Conservation (phyloP, 2,797 vertebrate genomes). For the Eulemur coronatus region DNA sequence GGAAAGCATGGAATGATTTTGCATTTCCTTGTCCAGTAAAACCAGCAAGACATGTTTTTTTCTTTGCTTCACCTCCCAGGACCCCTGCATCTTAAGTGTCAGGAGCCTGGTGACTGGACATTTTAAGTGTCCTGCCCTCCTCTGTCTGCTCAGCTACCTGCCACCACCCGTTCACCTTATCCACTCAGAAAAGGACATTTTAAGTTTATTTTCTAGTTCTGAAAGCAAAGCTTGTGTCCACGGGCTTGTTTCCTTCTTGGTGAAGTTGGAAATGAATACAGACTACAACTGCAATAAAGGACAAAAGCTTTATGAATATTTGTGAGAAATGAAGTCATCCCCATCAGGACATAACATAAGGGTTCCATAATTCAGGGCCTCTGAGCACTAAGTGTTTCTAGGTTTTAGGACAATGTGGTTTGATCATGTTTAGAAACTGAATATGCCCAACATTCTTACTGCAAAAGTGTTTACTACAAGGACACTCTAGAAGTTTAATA, state of each 20-base stretch:
- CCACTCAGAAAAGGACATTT: neutral
- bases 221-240: neutral
- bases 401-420: neutral
- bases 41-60: neutral
- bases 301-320: neutral
- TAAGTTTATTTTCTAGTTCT: neutral
- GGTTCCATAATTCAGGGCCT: neutral
- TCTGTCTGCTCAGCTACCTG: neutral
- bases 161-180: neutral
- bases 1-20: neutral
- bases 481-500: neutral
- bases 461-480: neutral
- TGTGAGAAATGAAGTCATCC: neutral
- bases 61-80: neutral
- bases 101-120: neutral
- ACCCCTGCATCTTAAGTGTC: neutral
- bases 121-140: neutral
- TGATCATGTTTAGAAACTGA: conserved; percentile 6
- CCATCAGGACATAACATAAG: neutral
- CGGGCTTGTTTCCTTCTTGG: neutral
- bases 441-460: neutral
- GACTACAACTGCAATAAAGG: neutral
- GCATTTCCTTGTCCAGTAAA: neutral
- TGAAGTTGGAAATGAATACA: neutral
- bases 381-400: neutral